These are phyloP conservation scores for Nematostella vectensis DNA, from an alignment of 92 coral and sea anemone species.

Conservation along the genomic window DNA sequence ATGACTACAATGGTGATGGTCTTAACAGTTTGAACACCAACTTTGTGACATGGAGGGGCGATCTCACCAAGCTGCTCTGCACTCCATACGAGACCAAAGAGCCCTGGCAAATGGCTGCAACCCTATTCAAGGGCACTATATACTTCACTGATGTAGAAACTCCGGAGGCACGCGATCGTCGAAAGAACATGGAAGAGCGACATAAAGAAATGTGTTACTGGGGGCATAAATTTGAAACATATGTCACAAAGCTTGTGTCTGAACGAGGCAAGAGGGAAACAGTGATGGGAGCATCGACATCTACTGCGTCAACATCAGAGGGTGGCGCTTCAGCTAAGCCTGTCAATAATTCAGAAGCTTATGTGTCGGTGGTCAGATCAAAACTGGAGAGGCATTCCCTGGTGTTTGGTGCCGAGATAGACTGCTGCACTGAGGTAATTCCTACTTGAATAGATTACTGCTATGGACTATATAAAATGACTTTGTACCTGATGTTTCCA, in stretches of 20 bases:
- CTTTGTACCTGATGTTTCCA: no score
- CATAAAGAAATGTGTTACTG: conserved; percentile 96
- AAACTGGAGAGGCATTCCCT: conserved; percentile 76
- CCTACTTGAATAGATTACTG: neutral
- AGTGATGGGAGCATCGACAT: conserved; percentile 7
- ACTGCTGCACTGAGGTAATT: conserved; percentile 61
- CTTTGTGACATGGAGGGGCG: conserved; percentile 99
- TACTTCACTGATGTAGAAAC: conserved; percentile 90
- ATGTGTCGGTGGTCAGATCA: conserved; percentile 67
- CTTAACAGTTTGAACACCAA: conserved; percentile 91
- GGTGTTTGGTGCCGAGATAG: conserved; percentile 97
- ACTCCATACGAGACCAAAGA: conserved; percentile 91
- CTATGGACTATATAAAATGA: no score
- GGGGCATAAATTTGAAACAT: conserved; percentile 94
- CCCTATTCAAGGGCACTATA: conserved; percentile 76
- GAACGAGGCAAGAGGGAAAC: conserved; percentile 14
- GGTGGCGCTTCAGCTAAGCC: conserved; percentile 24
- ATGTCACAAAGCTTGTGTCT: conserved; percentile 49
- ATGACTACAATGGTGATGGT: no score
- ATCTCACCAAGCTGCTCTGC: conserved; percentile 78
- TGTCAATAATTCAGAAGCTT: conserved; percentile 81
- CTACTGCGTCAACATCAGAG: conserved; percentile 6
- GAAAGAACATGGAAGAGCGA: conserved; percentile 65
- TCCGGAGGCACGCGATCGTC: conserved; percentile 43
- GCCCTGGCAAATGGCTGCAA: conserved; percentile 93